Conservation (phyloP, 2,113 vertebrate genomes). For the Eptatretus burgeri region DNA sequence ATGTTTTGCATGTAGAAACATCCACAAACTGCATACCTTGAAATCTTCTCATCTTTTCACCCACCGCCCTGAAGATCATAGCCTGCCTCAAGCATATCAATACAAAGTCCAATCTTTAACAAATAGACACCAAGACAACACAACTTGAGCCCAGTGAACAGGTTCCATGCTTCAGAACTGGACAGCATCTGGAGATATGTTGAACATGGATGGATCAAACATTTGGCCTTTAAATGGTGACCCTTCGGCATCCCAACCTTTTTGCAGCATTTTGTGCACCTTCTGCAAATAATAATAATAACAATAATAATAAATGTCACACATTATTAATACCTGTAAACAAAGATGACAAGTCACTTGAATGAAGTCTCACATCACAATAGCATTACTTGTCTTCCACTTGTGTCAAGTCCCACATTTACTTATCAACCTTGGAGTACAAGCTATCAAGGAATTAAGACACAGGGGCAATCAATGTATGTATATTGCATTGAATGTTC, state of each 20-base stretch:
- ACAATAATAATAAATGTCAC: neutral
- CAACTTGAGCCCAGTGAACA: neutral
- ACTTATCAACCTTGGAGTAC: neutral
- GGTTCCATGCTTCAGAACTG: constrained; percentile 71
- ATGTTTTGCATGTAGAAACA: too few species aligned
- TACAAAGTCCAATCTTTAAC: too few species aligned
- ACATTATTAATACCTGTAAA: neutral
- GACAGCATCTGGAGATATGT: constrained; percentile 60
- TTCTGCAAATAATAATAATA: constrained; percentile 23
- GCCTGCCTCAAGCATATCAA: too few species aligned
- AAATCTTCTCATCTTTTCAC: too few species aligned
- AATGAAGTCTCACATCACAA: neutral
- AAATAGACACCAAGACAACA: too few species aligned
- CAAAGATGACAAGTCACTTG: neutral
- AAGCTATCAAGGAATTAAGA: neutral
- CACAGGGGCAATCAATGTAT: too few species aligned
- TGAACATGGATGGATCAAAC: constrained; percentile 83
- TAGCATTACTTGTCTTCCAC: neutral
- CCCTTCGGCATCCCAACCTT: constrained; percentile 84
- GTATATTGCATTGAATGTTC: too few species aligned
- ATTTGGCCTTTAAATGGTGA: constrained; percentile 70
- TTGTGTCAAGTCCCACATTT: neutral
- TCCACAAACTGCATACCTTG: too few species aligned
- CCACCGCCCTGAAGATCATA: too few species aligned
- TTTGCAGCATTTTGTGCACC: constrained; percentile 93